These are phyloP conservation scores for Lithophane socia DNA, from an alignment of 2,888 invertebrate genomes.

Conservation along the genomic window DNA sequence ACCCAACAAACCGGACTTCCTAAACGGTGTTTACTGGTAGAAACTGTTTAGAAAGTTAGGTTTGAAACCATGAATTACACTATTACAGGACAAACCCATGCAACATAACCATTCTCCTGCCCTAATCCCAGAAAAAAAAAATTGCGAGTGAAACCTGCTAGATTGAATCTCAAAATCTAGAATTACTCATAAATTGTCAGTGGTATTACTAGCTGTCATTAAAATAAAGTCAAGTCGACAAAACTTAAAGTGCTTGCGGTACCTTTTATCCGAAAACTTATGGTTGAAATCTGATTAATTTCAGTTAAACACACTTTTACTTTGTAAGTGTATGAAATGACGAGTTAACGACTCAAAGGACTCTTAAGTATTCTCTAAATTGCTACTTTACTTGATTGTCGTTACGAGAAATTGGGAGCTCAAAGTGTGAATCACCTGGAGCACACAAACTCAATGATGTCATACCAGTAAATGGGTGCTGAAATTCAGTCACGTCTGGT, in stretches of 20 bases:
- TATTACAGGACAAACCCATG: too few species aligned
- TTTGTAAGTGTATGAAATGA: conserved; percentile 6
- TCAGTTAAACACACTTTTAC: conserved; percentile 8
- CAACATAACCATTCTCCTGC: too few species aligned
- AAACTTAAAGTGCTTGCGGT: conserved; percentile 31
- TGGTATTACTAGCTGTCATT: conserved; percentile 27
- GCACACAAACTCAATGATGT: too few species aligned
- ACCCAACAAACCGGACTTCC: too few species aligned
- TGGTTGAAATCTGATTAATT: conserved; percentile 4
- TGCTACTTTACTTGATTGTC: conserved; percentile 9
- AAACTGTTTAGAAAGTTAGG: too few species aligned
- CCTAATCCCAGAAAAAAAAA: neutral
- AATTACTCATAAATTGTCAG: neutral
- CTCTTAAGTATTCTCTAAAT: neutral
- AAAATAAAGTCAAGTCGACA: conserved; percentile 21
- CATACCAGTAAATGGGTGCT: neutral
- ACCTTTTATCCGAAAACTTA: neutral
- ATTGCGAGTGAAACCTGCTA: neutral
- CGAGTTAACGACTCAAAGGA: neutral
- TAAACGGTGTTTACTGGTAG: too few species aligned
- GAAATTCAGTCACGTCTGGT: neutral
- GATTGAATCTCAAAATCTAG: neutral
- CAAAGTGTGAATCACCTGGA: neutral
- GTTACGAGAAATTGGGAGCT: neutral
- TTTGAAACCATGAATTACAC: too few species aligned